phyloP scores from a whole-genome alignment of 2,888 invertebrate species.

The Cyclophora punctaria region DNA sequence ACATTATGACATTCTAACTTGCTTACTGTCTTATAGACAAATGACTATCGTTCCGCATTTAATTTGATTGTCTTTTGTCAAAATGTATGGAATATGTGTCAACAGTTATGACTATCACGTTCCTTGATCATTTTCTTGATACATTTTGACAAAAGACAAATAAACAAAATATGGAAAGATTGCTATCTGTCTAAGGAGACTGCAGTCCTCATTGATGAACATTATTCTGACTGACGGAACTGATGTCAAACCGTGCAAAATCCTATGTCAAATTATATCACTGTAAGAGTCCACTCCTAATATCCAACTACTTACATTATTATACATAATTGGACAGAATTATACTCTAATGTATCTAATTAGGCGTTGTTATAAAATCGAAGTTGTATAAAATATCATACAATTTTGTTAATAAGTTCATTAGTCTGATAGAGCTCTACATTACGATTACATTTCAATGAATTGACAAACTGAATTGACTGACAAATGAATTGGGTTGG shows the following conservation, averaged over 20 bases:
- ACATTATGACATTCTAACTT: too few relatives aligned
- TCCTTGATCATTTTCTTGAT: too few relatives aligned
- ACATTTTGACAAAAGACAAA: too few relatives aligned
- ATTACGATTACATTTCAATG: conserved; percentile 4
- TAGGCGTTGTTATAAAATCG: conserved; percentile 35
- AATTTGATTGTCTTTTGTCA: too few relatives aligned
- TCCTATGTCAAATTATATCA: conserved; percentile 4
- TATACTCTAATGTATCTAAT: conserved; percentile 23
- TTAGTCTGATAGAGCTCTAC: conserved; percentile 10
- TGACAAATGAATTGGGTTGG: neutral
- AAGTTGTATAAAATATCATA: conserved; percentile 33
- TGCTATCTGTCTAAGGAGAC: too few relatives aligned
- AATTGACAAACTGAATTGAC: conserved; percentile 9
- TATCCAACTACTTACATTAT: conserved; percentile 12
- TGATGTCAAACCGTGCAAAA: neutral
- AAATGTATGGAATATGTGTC: too few relatives aligned
- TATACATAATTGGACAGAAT: conserved; percentile 29
- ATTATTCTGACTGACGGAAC: too few relatives aligned
- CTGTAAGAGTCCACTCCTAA: conserved; percentile 6
- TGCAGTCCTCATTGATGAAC: too few relatives aligned
- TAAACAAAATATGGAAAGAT: too few relatives aligned
- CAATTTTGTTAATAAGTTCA: neutral
- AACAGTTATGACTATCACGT: too few relatives aligned
- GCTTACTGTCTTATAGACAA: too few relatives aligned
- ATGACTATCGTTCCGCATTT: too few relatives aligned